Evolutionary conservation across 2,113 vertebrate species (phyloP).

Genomic region (Chionomys nivalis): DNA sequence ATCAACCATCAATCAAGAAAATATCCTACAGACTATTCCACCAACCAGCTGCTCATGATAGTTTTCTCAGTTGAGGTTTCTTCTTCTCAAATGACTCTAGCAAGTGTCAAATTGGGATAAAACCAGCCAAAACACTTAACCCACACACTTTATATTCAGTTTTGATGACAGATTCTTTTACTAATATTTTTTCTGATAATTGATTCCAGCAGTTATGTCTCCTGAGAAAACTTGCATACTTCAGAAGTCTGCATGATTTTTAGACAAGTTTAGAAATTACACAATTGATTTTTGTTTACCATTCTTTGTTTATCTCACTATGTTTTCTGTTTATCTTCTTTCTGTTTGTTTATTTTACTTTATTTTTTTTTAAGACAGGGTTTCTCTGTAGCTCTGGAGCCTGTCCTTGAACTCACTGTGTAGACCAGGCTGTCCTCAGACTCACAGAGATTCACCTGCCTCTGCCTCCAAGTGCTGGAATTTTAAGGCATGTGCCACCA

Average conservation of each 20-base stretch:
- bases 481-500: no score
- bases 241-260: background rate
- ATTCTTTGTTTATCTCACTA: background rate
- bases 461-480: no score
- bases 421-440: no score
- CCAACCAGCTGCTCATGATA: background rate
- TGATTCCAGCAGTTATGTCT: background rate
- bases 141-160: background rate
- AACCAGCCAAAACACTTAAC: background rate
- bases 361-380: no score
- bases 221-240: background rate
- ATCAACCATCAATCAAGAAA: background rate
- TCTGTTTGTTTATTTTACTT: no score
- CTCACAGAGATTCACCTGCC: no score
- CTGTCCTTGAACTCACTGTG: no score
- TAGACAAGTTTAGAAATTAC: background rate
- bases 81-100: background rate
- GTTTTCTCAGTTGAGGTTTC: background rate
- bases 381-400: no score
- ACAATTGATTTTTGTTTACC: background rate
- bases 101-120: background rate
- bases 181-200: background rate
- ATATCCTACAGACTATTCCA: background rate
- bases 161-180: background rate
- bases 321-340: background rate